Evolutionary conservation across 2,113 vertebrate species (phyloP).

Genomic region (Oreochromis aureus): DNA sequence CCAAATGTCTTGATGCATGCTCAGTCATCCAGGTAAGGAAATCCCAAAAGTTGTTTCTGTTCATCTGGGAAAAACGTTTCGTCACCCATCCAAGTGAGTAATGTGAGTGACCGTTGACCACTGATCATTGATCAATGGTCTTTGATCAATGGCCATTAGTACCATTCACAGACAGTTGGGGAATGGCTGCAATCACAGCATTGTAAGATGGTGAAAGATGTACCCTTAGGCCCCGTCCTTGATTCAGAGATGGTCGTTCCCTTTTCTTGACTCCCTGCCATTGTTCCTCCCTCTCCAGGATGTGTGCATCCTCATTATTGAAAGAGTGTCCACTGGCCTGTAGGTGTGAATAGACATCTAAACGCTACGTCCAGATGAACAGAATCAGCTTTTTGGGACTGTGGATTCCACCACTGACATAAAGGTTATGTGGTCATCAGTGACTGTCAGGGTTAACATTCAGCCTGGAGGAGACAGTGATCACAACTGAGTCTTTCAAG

Average conservation of each 20-base stretch:
- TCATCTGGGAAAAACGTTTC: background rate
- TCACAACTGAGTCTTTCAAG: background rate
- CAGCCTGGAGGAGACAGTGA: background rate
- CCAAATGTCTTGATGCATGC: background rate
- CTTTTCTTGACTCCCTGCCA: background rate
- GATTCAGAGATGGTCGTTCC: background rate
- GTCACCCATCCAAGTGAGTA: background rate
- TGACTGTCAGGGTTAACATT: background rate
- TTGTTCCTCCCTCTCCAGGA: background rate
- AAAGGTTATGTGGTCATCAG: background rate
- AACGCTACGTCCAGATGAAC: background rate
- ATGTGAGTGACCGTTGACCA: background rate
- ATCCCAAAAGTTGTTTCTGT: background rate
- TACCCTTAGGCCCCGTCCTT: background rate
- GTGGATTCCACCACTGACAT: background rate
- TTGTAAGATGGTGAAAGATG: background rate
- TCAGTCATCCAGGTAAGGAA: background rate
- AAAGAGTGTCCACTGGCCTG: background rate
- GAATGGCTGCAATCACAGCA: background rate
- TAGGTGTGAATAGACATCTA: background rate
- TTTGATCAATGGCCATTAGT: background rate
- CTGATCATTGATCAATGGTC: background rate
- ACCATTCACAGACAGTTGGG: background rate
- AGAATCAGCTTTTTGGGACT: background rate
- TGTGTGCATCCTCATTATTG: background rate